A percentile compares a stretch with the other conserved stretches of the same genome.
Conservation (phyloP, 2,797 vertebrate genomes). For the Leontopithecus rosalia region DNA sequence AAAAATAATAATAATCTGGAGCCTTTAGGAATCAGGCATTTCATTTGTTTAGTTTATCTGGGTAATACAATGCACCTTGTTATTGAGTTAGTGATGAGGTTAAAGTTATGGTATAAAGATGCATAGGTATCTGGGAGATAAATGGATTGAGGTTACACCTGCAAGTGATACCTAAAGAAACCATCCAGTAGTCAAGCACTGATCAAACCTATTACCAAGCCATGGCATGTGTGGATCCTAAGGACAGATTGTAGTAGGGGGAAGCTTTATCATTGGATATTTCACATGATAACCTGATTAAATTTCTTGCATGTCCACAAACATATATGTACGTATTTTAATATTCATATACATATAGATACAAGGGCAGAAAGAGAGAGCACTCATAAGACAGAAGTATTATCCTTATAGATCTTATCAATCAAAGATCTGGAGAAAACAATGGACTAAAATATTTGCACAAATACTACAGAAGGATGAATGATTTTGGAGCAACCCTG, state of each 20-base stretch:
- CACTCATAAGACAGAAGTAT: not conserved
- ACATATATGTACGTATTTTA: not conserved
- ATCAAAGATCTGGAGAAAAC: not conserved
- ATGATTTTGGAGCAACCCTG: not conserved
- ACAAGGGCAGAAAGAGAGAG: not conserved
- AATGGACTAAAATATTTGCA: not conserved
- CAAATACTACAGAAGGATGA: not conserved
- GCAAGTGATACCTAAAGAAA: not conserved
- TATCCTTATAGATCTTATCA: not conserved
- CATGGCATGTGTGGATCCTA: not conserved
- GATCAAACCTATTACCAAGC: not conserved
- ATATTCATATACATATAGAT: not conserved
- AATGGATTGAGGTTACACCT: not conserved
- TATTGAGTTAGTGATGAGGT: not conserved
- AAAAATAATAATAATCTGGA: not conserved
- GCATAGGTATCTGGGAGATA: not conserved
- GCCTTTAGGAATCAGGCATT: not conserved
- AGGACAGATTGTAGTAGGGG: not conserved
- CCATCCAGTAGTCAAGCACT: not conserved
- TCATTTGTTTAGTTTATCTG: constrained; percentile 40
- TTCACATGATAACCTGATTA: not conserved
- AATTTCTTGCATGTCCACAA: not conserved
- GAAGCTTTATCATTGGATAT: not conserved
- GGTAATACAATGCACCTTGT: not conserved
- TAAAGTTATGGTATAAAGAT: not conserved